Conservation (phyloP, 1,140 invertebrate genomes). For the Temnothorax nylanderi region DNA sequence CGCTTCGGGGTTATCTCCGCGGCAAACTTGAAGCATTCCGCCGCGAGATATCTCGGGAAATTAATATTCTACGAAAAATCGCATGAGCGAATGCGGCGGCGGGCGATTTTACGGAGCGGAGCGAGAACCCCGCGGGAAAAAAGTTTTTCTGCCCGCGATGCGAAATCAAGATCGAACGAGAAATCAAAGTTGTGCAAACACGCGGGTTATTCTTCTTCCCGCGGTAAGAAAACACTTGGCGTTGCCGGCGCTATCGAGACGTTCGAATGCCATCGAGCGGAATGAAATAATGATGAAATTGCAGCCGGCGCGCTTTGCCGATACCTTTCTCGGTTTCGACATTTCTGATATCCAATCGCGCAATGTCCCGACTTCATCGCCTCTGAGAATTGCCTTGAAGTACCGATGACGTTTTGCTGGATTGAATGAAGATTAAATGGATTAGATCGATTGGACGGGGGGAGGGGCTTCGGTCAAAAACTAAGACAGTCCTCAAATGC, state of each 20-base stretch:
- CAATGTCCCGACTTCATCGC: background rate
- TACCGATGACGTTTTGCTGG: conserved; percentile 14
- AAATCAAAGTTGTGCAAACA: conserved; percentile 37
- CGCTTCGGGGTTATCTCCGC: conserved; percentile 38
- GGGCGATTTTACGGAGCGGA: conserved; percentile 14
- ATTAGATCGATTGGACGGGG: conserved; percentile 38
- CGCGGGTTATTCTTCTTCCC: conserved; percentile 26
- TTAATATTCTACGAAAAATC: conserved; percentile 57
- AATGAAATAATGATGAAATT: conserved; percentile 59
- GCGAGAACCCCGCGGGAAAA: background rate
- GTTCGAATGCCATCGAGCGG: conserved; percentile 32
- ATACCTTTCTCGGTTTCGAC: background rate
- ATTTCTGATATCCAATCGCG: conserved; percentile 46
- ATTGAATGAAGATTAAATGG: conserved; percentile 40
- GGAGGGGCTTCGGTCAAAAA: background rate
- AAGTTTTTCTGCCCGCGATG: conserved; percentile 32
- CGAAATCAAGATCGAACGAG: conserved; percentile 38
- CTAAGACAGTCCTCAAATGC: background rate
- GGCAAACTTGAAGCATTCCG: conserved; percentile 44
- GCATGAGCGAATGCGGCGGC: background rate
- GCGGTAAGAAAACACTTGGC: conserved; percentile 22
- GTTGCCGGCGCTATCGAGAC: conserved; percentile 14
- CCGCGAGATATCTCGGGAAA: conserved; percentile 25
- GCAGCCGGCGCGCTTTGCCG: background rate
- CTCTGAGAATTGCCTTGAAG: conserved; percentile 22